Conservation (phyloP, 2,888 invertebrate species). For the Copidosoma aretas region DNA sequence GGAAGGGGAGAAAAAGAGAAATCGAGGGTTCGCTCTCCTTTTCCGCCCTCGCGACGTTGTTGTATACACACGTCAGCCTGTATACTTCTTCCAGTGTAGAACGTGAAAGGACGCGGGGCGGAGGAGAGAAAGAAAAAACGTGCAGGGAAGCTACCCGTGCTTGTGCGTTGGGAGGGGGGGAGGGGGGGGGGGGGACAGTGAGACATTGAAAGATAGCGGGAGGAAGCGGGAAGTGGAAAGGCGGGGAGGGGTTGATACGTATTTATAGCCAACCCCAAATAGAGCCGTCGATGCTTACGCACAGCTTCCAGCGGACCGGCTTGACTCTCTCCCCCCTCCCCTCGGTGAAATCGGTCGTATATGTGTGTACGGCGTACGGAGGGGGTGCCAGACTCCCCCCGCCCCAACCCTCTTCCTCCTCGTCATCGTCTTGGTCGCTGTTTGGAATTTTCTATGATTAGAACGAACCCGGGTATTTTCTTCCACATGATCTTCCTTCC, state of each 20-base stretch:
- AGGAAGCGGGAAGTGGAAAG: constrained; percentile 41
- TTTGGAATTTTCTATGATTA: constrained; percentile 56
- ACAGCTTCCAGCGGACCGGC: constrained; percentile 3
- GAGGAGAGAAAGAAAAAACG: constrained; percentile 20
- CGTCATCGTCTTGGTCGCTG: constrained; percentile 13
- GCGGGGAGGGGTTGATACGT: constrained; percentile 42
- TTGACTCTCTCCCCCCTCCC: constrained; percentile 20
- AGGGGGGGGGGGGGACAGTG: constrained; percentile 26
- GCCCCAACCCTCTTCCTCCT: constrained; percentile 22
- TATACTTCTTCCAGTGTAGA: too few relatives aligned
- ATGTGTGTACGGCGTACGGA: too few relatives aligned
- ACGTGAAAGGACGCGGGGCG: constrained; percentile 18
- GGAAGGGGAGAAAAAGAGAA: constrained; percentile 35
- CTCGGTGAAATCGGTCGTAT: constrained; percentile 29
- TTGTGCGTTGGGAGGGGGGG: background rate
- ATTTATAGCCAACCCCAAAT: constrained; percentile 44
- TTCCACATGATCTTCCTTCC: constrained; percentile 50
- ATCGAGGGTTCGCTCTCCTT: constrained; percentile 20
- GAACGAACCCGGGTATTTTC: constrained; percentile 53
- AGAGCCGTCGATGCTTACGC: constrained; percentile 36
- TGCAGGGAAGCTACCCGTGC: too few relatives aligned
- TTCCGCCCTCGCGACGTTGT: constrained; percentile 1
- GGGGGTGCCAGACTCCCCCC: background rate
- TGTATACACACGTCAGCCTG: too few relatives aligned
- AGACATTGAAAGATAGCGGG: constrained; percentile 42